Evolutionary conservation across 2,888 invertebrate genomes (phyloP).

Genomic region (Leucophenga montana): DNA sequence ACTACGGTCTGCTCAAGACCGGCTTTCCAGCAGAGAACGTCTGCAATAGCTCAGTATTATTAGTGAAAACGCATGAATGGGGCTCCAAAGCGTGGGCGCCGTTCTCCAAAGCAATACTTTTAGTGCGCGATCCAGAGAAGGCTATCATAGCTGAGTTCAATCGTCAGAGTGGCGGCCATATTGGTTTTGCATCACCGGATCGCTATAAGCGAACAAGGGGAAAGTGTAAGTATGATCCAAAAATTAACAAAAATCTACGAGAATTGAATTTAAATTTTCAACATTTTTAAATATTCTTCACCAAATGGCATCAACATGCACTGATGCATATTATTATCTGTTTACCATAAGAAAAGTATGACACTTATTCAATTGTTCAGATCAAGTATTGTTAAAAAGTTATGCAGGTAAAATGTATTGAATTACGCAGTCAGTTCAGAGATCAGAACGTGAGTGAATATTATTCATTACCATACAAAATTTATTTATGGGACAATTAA

Average conservation of each 20-base stretch:
- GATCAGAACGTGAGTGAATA: too few species aligned
- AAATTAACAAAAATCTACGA: too few species aligned
- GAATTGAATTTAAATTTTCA: too few species aligned
- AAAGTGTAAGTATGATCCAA: slow-evolving; percentile 75
- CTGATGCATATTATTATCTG: too few species aligned
- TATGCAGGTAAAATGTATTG: too few species aligned
- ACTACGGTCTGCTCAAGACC: slow-evolving; percentile 83
- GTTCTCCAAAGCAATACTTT: slow-evolving; percentile 80
- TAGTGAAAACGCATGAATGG: slow-evolving; percentile 87
- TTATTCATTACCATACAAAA: too few species aligned
- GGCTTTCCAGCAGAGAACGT: slow-evolving; percentile 87
- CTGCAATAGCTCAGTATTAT: slow-evolving; percentile 82
- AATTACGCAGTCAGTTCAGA: too few species aligned
- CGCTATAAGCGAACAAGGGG: slow-evolving; percentile 78
- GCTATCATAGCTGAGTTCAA: slow-evolving; percentile 84
- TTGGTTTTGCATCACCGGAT: slow-evolving; percentile 83
- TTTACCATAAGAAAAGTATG: too few species aligned
- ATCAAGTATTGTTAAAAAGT: too few species aligned
- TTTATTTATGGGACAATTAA: too few species aligned
- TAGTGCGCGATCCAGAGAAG: slow-evolving; percentile 82
- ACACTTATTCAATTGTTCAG: too few species aligned
- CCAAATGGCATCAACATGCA: neutral
- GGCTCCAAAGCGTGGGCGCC: slow-evolving; percentile 76
- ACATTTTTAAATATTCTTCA: too few species aligned
- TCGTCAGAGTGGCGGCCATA: slow-evolving; percentile 85